Conservation (phyloP, 2,113 vertebrate species). For the Camelus dromedarius region DNA sequence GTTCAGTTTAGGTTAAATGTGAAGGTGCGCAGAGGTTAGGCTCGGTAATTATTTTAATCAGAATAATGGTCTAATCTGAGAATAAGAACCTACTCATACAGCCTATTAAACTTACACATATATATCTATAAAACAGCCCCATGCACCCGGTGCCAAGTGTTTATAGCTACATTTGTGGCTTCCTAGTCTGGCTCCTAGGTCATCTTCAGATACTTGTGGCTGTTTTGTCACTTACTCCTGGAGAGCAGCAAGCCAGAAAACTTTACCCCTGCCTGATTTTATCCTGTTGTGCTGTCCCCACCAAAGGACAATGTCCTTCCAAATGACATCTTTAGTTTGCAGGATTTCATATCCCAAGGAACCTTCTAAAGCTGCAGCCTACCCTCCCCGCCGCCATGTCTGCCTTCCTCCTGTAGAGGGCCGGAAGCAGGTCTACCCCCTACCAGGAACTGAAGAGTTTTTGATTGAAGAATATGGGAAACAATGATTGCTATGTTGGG, state of each 20-base stretch:
- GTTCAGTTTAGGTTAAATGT: constrained; percentile 88
- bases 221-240: constrained; percentile 89
- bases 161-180: constrained; percentile 86
- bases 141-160: constrained; percentile 85
- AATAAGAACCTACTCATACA: constrained; percentile 7
- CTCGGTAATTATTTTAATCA: constrained; percentile 48
- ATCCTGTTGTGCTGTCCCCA: neutral
- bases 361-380: neutral
- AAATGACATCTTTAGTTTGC: constrained; percentile 64
- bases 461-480: constrained; percentile 60
- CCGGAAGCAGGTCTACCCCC: neutral
- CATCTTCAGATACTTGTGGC: constrained; percentile 87
- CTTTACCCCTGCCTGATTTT: constrained; percentile 55
- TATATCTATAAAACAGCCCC: neutral
- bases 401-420: neutral
- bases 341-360: constrained; percentile 74
- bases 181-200: constrained; percentile 86
- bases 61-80: constrained; percentile 20
- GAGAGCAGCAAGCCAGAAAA: constrained; percentile 86
- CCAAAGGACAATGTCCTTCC: constrained; percentile 41
- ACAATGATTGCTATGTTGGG: constrained; percentile 59
- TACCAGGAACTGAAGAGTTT: neutral
- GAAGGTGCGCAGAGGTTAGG: constrained; percentile 46
- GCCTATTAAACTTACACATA: neutral
- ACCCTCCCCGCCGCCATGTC: neutral